phyloP scores from a whole-genome alignment of 2,888 invertebrate genomes.

The Eretmocerus hayati region DNA sequence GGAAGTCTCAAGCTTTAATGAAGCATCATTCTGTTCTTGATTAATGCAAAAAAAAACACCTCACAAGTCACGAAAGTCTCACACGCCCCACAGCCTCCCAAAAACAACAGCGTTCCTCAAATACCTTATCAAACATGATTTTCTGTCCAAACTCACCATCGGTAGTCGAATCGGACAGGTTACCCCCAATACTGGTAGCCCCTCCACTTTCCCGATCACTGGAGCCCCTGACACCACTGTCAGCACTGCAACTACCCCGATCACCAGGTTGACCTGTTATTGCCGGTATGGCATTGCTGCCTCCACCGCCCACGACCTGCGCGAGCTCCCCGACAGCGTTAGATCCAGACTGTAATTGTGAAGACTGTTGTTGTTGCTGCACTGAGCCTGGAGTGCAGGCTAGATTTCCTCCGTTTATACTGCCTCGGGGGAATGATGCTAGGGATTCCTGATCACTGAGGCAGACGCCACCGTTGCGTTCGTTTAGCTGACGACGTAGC shows the following conservation, averaged over 20 bases:
- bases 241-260: constrained; percentile 78
- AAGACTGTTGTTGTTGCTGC: constrained; percentile 33
- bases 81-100: no score
- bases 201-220: constrained; percentile 75
- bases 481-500: constrained; percentile 57
- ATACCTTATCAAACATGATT: no score
- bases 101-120: no score
- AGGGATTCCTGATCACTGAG: constrained; percentile 79
- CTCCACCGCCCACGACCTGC: constrained; percentile 38
- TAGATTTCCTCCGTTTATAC: constrained; percentile 55
- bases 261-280: constrained; percentile 55
- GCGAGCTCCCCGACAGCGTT: constrained; percentile 30
- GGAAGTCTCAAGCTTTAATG: no score
- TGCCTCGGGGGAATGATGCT: constrained; percentile 59
- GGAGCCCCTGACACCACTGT: constrained; percentile 77
- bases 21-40: no score
- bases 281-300: constrained; percentile 49
- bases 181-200: constrained; percentile 76
- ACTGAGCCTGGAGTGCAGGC: constrained; percentile 47
- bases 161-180: constrained; percentile 71
- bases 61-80: no score
- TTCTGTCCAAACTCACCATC: no score
- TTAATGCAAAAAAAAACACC: no score
- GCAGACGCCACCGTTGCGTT: constrained; percentile 53
- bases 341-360: constrained; percentile 33